These are phyloP conservation scores for Tapera naevia DNA, from an alignment of 2,797 vertebrate genomes.

Conservation along the genomic window DNA sequence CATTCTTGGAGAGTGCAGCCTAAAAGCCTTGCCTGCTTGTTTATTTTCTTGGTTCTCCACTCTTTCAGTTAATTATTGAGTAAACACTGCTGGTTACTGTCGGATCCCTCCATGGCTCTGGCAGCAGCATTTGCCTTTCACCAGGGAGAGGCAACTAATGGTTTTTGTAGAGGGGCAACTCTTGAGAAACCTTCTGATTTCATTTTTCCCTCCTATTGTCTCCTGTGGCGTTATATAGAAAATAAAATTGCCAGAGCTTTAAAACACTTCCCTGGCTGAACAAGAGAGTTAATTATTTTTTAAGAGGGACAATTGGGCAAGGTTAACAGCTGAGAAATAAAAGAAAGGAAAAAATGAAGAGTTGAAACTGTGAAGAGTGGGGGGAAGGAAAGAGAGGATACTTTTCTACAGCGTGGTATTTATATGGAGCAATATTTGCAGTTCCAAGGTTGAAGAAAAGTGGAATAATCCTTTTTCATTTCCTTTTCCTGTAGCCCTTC, in stretches of 20 bases:
- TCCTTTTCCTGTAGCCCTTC: neutral
- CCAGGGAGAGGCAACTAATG: neutral
- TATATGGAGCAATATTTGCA: neutral
- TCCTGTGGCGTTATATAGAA: neutral
- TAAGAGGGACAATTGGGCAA: slow-evolving; percentile 53
- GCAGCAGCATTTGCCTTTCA: neutral
- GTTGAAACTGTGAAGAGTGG: neutral
- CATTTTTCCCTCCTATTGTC: neutral
- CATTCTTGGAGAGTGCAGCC: neutral
- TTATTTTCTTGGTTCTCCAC: neutral
- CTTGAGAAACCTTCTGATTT: neutral
- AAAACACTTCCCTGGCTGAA: slow-evolving; percentile 3
- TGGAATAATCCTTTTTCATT: neutral
- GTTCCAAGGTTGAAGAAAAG: neutral
- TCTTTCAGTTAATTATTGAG: neutral
- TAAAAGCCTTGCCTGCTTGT: neutral
- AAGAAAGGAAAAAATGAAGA: neutral
- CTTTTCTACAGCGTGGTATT: neutral
- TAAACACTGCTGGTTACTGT: neutral
- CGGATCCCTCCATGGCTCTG: neutral
- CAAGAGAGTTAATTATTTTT: slow-evolving; percentile 62
- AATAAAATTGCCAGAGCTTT: slow-evolving; percentile 42
- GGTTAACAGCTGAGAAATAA: slow-evolving; percentile 64
- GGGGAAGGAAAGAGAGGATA: neutral
- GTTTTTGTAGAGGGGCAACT: neutral